Evolutionary conservation across 2,888 invertebrate genomes (phyloP).

Genomic region (Apotomis betuletana): DNA sequence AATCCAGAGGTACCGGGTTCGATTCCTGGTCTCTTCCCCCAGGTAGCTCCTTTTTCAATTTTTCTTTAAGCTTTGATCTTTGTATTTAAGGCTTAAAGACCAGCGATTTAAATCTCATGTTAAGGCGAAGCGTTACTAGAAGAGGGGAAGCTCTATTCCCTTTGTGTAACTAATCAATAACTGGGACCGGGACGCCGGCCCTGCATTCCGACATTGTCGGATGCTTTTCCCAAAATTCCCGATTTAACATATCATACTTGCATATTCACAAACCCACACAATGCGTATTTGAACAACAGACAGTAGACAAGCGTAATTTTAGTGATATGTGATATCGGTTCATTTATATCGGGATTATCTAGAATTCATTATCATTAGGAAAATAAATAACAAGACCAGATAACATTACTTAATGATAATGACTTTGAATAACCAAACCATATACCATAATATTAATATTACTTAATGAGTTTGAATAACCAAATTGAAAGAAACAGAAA

Average conservation of each 20-base stretch:
- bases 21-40: too few relatives aligned
- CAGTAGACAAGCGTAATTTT: background rate
- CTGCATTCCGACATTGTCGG: slow-evolving; percentile 43
- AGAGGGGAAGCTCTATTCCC: slow-evolving; percentile 56
- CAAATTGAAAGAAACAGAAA: too few relatives aligned
- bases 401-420: too few relatives aligned
- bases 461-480: too few relatives aligned
- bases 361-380: background rate
- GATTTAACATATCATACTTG: slow-evolving; percentile 32
- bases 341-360: background rate
- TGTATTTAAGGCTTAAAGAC: too few relatives aligned
- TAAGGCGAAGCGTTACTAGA: slow-evolving; percentile 44
- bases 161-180: slow-evolving; percentile 61
- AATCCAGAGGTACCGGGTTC: too few relatives aligned
- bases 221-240: slow-evolving; percentile 42
- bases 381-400: background rate
- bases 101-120: slow-evolving; percentile 23
- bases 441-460: too few relatives aligned
- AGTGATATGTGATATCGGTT: background rate
- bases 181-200: slow-evolving; percentile 49
- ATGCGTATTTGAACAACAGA: slow-evolving; percentile 11
- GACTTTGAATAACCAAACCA: too few relatives aligned
- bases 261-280: background rate
- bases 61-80: too few relatives aligned
- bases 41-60: too few relatives aligned